Conservation (phyloP, 2,888 invertebrate genomes). For the Synergus japonicus region DNA sequence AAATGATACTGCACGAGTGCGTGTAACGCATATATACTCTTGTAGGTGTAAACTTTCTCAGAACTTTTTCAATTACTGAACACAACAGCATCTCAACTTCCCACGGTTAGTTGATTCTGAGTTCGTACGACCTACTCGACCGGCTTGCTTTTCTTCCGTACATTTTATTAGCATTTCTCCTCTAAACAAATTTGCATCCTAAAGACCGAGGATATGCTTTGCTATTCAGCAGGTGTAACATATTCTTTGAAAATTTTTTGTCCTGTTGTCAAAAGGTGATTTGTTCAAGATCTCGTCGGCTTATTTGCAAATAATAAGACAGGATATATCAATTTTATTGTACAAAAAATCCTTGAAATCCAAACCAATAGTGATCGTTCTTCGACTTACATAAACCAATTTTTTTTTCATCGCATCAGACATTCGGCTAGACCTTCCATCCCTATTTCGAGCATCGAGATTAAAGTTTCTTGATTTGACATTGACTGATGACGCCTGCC, state of each 20-base stretch:
- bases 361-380: not conserved
- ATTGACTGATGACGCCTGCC: constrained; percentile 35
- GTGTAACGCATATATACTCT: constrained; percentile 25
- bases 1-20: constrained; percentile 36
- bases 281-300: not conserved
- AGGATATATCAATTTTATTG: no score
- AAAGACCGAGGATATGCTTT: constrained; percentile 15
- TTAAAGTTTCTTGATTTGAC: constrained; percentile 39
- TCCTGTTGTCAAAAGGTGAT: not conserved
- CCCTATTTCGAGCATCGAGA: constrained; percentile 23
- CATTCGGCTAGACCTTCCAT: constrained; percentile 17
- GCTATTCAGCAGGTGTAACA: constrained; percentile 11
- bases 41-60: constrained; percentile 38
- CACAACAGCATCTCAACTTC: constrained; percentile 36
- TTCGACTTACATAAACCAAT: not conserved
- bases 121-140: constrained; percentile 18
- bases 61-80: constrained; percentile 39
- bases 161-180: constrained; percentile 36
- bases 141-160: constrained; percentile 17
- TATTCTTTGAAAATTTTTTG: not conserved
- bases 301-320: not conserved
- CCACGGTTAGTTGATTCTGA: constrained; percentile 19
- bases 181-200: constrained; percentile 31
- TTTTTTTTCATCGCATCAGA: constrained; percentile 13
- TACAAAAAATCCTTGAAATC: not conserved